Evolutionary conservation across 2,797 vertebrate genomes (phyloP).

Genomic region (Danio jaintianensis): DNA sequence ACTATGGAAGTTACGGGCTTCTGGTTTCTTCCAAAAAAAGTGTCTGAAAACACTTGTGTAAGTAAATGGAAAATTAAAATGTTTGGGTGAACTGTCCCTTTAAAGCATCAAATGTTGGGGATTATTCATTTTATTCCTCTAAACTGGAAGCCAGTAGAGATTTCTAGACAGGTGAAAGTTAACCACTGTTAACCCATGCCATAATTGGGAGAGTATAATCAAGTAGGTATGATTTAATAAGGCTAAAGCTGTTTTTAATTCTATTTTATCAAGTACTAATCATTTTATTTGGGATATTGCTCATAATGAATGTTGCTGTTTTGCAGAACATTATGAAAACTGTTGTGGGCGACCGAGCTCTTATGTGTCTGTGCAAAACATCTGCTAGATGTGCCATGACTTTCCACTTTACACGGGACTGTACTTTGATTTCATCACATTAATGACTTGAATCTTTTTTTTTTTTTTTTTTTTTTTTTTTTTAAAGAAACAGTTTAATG

Average conservation of each 20-base stretch:
- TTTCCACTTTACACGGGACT: constrained; percentile 29
- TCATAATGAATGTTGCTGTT: constrained; percentile 9
- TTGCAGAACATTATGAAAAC: constrained; percentile 10
- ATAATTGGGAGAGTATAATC: constrained; percentile 57
- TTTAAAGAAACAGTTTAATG: neutral
- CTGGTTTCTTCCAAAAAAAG: too few relatives aligned
- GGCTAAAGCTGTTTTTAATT: constrained; percentile 16
- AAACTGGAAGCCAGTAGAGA: constrained; percentile 58
- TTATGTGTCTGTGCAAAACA: constrained; percentile 44
- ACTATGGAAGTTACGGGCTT: too few relatives aligned
- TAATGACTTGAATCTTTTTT: constrained; percentile 31
- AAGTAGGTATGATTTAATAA: constrained; percentile 28
- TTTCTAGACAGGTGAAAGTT: constrained; percentile 46
- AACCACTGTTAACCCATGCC: constrained; percentile 58
- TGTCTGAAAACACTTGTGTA: too few relatives aligned
- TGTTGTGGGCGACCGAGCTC: constrained; percentile 25
- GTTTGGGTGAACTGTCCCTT: neutral
- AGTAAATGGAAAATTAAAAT: too few relatives aligned
- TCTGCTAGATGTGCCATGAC: constrained; percentile 57
- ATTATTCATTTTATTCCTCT: neutral
- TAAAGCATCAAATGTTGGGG: constrained; percentile 2
- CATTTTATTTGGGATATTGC: constrained; percentile 46
- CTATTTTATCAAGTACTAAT: constrained; percentile 9
- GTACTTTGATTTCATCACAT: constrained; percentile 1
- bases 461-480: neutral